Base-by-base conservation (phyloP, 2,113 vertebrate genomes). In the Menidia beryllina region DNA sequence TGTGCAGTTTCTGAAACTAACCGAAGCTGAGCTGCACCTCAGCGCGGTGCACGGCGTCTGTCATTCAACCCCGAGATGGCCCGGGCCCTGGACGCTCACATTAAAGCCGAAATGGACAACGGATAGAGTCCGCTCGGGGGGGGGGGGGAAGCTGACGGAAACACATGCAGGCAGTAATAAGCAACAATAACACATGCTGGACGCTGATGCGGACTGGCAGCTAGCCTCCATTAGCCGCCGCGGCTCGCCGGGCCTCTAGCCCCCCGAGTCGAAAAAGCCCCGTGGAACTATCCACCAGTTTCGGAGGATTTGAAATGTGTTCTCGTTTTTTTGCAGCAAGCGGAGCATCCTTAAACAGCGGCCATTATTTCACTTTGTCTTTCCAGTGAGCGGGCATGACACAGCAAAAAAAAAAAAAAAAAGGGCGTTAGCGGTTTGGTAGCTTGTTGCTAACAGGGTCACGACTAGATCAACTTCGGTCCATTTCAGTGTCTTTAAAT, bases 171-270 rank as follows among this genome's bases (percentile, higher is more conserved):
- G 71, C 71, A 72, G 77, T 82, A 86, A 81, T 83, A 87, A 81
- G 81, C 65, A 85, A 85, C 69, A 80, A 80, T 83, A 84, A 83
- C 77, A 86, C 86, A 84, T 48, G 68, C 81, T 84, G 83, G 77
- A 72, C 77, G 82, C 71, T 77, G 77, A 72, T 85, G 78, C 62
- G 41, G 60, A 72, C 77, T 23, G 47, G 65, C 76, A 75, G 84
- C 75, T 79, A 82, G 74, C 58, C 66, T 65, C 67, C 54, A 63
- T 80, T 81, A 77, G 80, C 83, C 83, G 51, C 48, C 73, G 84
- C 71, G 72, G 66, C 72, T 73, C 69, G 69, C 75, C 36, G 47
- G 7, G 45, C 60, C 55, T 71, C 47, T 9, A 72, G 77, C 86
- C 83, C 78, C 59, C 79, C 73, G 70, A 63, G 76, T 68, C 50